Base-by-base conservation (phyloP, 2,797 vertebrate genomes). In the Betta splendens region DNA sequence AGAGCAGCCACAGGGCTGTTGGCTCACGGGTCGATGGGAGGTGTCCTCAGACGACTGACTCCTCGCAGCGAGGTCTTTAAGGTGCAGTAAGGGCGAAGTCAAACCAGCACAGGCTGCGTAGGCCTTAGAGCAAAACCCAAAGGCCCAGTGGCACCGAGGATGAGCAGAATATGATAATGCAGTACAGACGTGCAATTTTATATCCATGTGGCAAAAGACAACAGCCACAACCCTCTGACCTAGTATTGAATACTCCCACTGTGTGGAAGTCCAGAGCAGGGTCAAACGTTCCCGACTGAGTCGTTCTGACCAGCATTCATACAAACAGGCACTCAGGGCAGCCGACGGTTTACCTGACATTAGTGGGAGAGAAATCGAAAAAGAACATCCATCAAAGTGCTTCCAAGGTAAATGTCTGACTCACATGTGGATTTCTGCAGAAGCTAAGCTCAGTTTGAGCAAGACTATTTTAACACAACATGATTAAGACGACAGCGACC, bases 11-110 rank as follows among this genome's bases (percentile, higher is more conserved):
- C 51, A 69, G 71, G 64, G 58, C 61, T 55, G 69, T 70, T 37
- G 67, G 67, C 72, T 53, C 35, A 40, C 36, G 32, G 64, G 70
- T 77, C 65, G 49, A 82, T 73, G 70, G 43, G 26, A 75, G 59
- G 61, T 32, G 57, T 73, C 62, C 60, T 81, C 50, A 63, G 51
- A 67, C 57, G 61, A 70, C 64, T 61, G 66, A 67, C 44, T 45
- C 62, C 46, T 42, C 43, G 13, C 42, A 67, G 50, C 16, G 8
- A 59, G 53, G 38, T 65, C 44, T 82, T 80, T 48, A 56, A 38
- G 33, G 49, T 31, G 31, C 40, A 54, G 28, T 1, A 9, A 46
- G 48, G 37, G 23, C 23, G 12, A 50, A 59, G 55, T 47, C 46
- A 64, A 33, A 42, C 45, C 37, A 23, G 45, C 45, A 67, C 37